Evolutionary conservation across 1,140 invertebrate genomes (phyloP).

Genomic region (Achroia grisella): DNA sequence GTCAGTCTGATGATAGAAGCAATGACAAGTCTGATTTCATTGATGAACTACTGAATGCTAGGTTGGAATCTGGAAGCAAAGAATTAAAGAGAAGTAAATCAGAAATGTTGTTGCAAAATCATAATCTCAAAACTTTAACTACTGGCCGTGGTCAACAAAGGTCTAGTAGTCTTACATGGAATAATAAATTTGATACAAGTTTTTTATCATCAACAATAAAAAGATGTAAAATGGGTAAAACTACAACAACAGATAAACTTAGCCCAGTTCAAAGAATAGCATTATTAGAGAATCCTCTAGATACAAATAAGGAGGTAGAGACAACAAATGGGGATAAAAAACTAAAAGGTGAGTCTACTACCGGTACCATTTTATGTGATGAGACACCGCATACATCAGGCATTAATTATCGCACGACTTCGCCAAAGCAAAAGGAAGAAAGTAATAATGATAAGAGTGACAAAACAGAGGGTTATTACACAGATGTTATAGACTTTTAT

Average conservation of each 20-base stretch:
- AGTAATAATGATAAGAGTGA: slow-evolving; percentile 39
- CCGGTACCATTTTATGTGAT: slow-evolving; percentile 32
- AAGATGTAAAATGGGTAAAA: slow-evolving; percentile 76
- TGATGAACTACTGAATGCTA: slow-evolving; percentile 76
- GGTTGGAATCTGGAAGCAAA: slow-evolving; percentile 64
- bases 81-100: slow-evolving; percentile 79
- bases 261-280: slow-evolving; percentile 49
- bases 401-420: slow-evolving; percentile 47
- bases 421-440: slow-evolving; percentile 59
- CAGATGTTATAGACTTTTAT: slow-evolving; percentile 70
- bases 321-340: slow-evolving; percentile 46
- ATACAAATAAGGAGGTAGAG: slow-evolving; percentile 46
- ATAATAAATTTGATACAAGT: slow-evolving; percentile 78
- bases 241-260: slow-evolving; percentile 66
- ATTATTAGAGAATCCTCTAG: slow-evolving; percentile 41
- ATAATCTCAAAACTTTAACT: slow-evolving; percentile 67
- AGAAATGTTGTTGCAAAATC: slow-evolving; percentile 74
- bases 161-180: slow-evolving; percentile 80
- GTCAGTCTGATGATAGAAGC: slow-evolving; percentile 65
- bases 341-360: slow-evolving; percentile 40
- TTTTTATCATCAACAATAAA: slow-evolving; percentile 77
- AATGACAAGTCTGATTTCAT: slow-evolving; percentile 75
- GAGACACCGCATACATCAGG: slow-evolving; percentile 57
- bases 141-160: slow-evolving; percentile 75
- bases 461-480: slow-evolving; percentile 61